Base-by-base conservation (phyloP, 2,888 invertebrate genomes). In the Andrena minutula region DNA sequence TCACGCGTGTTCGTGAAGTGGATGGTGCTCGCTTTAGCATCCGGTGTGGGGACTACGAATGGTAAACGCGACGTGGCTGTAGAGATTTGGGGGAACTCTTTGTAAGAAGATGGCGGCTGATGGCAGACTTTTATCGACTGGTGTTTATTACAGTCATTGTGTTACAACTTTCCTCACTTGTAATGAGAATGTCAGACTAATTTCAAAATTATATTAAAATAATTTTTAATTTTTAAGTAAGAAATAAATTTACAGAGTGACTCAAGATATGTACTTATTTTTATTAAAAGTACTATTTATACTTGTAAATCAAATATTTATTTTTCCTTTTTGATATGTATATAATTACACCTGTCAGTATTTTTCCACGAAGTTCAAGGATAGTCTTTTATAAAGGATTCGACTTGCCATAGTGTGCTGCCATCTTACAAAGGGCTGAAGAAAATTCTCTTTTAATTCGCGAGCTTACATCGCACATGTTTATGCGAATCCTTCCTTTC, bases 41-140 rank as follows among this genome's bases (percentile, higher is more conserved):
- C 78, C 79, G 78, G n/a, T 7, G 56, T 26, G 26, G n/a, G 10
- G 16, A 6, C 79, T 79, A 35, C 47, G 58, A 56, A 76, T 1
- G 63, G 26, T 16, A 78, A 79, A 49, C 47, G 47, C 20, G 35
- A 8, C 2, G 12, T 32, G 6, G 41, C 3, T 56, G 3, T 56
- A 56, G 56, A 23, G 56, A 23, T 8, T 56, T 56, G 0, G 56
- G 4, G 6, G 2, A 23, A 58, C 47, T 41, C 53, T 23, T 65
- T 56, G 56, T 10, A 56, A 53, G 6, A 35, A 12, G 23, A 16
- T 35, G 28, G 41, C 32, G 10, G 12, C 8, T 20, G 30, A n/a
- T n/a, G 28, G 26, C 28, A 28, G 20, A 47, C 8, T 3, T 16
- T 23, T 1, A 0, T 28, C 12, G 28, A 0, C 6, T 28, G 28